Base-by-base conservation (phyloP, 1,140 invertebrate genomes). In the Doryteuthis pealeii region DNA sequence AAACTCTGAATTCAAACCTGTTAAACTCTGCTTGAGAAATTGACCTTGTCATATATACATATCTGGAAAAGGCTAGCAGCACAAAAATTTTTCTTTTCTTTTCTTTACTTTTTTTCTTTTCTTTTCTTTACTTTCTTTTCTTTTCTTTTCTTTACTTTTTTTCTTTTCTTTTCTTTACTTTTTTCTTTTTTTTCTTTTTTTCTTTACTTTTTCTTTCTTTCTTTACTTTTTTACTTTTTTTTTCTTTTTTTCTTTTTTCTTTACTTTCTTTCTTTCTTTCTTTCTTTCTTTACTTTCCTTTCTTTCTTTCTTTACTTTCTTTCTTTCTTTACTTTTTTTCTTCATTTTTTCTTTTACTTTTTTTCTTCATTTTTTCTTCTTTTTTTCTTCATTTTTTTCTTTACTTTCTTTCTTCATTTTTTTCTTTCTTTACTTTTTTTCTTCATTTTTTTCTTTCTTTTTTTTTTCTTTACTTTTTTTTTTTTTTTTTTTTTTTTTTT, bases 221-320 rank as follows among this genome's bases (percentile, higher is more conserved):
- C 26, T 31, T 31, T 2, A 31, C 71, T 30, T 32, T 62, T 49
- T 72, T 49, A 6, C 6, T 62, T 49, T 31, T 49, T 62, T 49
- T 32, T 62, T 35, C 31, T 49, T 72, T 49, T 62, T 45, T 72
- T 1, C 30, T 45, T 62, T 40, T 71, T 40, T 71, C 33, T 71
- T 40, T 71, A 6, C 45, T 40, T 71, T 40, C 45, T 40, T 71
- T 40, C 35, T 26, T 68, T 32, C 40, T 62, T 43, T 15, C 43
- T 33, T 6, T 18, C 28, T 30, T 68, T 45, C 22, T 28, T 30
- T 54, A 22, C 35, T 49, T 28, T 32, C 28, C 62, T 68, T 35
- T 40, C 28, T 73, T 32, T 66, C 28, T 67, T 40, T 58, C 28
- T 15, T 62, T 62, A 32, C 62, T 18, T 75, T 31, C 40, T 68